phyloP scores from a whole-genome alignment of 2,888 invertebrate species.

The Augiades crinisus region DNA sequence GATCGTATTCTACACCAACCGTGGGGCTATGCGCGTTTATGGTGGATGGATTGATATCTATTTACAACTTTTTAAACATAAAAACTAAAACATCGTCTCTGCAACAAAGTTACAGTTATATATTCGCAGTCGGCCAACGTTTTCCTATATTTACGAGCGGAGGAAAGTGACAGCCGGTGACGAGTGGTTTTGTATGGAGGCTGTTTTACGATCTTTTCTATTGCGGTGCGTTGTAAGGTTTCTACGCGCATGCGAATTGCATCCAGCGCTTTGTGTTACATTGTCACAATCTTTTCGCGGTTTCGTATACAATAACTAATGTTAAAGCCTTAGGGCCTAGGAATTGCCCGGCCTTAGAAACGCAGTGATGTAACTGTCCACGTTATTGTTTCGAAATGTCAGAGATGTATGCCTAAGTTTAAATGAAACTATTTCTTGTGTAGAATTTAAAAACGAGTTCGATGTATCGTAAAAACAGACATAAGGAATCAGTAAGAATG shows the following conservation, averaged over 20 bases:
- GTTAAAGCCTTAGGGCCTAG: slow-evolving; percentile 21
- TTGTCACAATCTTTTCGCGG: slow-evolving; percentile 30
- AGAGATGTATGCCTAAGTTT: neutral
- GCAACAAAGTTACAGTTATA: slow-evolving; percentile 12
- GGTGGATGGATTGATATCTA: too few species aligned
- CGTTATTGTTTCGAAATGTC: slow-evolving; percentile 17
- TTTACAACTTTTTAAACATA: neutral
- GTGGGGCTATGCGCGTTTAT: too few species aligned
- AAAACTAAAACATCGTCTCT: too few species aligned
- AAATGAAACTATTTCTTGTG: neutral
- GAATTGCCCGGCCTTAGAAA: slow-evolving; percentile 1
- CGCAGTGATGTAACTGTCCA: slow-evolving; percentile 8
- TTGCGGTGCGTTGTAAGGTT: slow-evolving; percentile 37
- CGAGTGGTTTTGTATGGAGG: slow-evolving; percentile 36
- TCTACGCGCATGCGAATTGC: slow-evolving; percentile 37
- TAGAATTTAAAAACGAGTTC: neutral
- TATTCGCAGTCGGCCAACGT: slow-evolving; percentile 1
- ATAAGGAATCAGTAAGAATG: too few species aligned
- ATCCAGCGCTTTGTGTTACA: slow-evolving; percentile 34
- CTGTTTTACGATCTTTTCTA: slow-evolving; percentile 37
- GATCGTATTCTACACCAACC: too few species aligned
- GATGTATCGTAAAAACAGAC: too few species aligned
- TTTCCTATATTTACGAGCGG: slow-evolving; percentile 36
- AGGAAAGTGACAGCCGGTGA: slow-evolving; percentile 41
- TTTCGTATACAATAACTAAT: slow-evolving; percentile 19